phyloP scores from a whole-genome alignment of 2,888 invertebrate genomes.

The Caradrina clavipalpis region DNA sequence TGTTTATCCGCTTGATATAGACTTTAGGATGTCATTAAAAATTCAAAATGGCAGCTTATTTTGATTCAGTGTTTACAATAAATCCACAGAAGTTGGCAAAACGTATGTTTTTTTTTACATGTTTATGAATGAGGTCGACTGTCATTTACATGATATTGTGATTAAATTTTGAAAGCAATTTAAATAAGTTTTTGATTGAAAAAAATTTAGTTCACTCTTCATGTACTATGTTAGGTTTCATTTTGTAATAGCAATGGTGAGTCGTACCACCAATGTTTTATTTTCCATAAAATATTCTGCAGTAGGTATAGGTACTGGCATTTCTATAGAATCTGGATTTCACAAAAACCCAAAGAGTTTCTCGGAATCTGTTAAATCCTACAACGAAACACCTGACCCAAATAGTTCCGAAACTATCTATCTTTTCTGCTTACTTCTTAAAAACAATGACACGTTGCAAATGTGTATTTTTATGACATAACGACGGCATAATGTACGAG shows the following conservation, averaged over 20 bases:
- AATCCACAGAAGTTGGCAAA: no score
- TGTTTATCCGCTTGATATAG: no score
- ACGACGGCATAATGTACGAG: constrained; percentile 32
- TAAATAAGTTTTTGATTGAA: no score
- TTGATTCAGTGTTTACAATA: no score
- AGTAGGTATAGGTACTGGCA: no score
- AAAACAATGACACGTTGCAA: constrained; percentile 31
- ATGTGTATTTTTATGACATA: constrained; percentile 55
- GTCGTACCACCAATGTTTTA: neutral
- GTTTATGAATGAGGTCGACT: no score
- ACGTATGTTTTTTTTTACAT: no score
- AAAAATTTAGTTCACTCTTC: no score
- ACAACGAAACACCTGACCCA: constrained; percentile 29
- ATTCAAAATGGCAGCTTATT: no score
- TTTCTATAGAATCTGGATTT: neutral
- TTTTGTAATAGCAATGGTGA: neutral
- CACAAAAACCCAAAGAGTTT: neutral
- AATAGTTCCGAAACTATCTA: constrained; percentile 7
- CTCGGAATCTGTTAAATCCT: constrained; percentile 22
- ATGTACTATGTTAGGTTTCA: neutral
- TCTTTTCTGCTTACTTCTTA: neutral
- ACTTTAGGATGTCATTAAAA: no score
- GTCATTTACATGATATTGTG: no score
- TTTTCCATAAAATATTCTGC: neutral
- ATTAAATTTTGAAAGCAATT: no score